Evolutionary conservation across 2,113 vertebrate genomes (phyloP), one percentile per base, ranked within the genome.

Genomic region (Archocentrus centrarchus): DNA sequence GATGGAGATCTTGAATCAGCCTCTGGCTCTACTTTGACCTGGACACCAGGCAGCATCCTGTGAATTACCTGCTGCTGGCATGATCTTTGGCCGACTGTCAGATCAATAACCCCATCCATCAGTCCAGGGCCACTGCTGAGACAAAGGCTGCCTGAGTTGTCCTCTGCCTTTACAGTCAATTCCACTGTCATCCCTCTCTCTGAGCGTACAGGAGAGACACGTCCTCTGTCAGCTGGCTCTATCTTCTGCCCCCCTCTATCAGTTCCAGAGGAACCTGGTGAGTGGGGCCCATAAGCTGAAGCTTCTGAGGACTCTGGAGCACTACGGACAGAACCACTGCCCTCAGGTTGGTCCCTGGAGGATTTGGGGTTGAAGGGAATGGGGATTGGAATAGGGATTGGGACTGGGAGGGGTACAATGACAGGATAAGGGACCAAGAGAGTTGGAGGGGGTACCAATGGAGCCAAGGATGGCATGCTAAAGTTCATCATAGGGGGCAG

Each of bases 371-470:
- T 97, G 0, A 96, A 96, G 59, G 98, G 98, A 85, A 99, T 97
- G 70, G 98, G 98, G 20, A 99, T 97, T 8, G 98, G 98, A 83
- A 99, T 99, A 44, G 98, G 98, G 86, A 99, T 98, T 73, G 98
- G 98, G 58, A 99, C 98, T 0, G 98, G 98, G 83, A 99, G 95
- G 44, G 98, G 98, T 70, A 99, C 98, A 81, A 99, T 99, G 75
- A 99, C 97, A 3, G 98, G 98, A 89, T 99, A 99, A 79, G 98
- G 98, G 95, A 99, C 98, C 90, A 99, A 95, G 58, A 99, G 96
- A 86, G 98, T 99, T 1, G 98, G 98, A 39, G 98, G 98, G 82
- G 98, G 98, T 92, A 99, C 98, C 90, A 99, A 93, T 1, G 98
- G 98, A 70, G 98, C 97, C 47, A 99, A 96, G 57, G 98, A 99